These are phyloP conservation scores for Varanus salvator DNA, from an alignment of 2,113 vertebrate species.

Conservation along the genomic window DNA sequence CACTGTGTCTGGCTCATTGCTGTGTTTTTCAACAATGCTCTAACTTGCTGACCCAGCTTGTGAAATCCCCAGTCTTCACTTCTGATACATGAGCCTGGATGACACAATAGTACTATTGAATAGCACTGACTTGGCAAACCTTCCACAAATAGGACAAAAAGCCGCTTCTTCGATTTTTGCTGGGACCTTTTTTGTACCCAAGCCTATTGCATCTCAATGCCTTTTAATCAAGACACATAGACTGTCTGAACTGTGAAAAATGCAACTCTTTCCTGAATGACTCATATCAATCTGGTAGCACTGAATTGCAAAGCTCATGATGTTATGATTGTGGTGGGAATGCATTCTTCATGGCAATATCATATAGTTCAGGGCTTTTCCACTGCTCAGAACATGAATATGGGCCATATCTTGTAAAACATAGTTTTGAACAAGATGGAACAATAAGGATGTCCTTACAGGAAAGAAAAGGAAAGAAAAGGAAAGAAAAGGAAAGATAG, in stretches of 20 bases:
- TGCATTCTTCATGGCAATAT: not conserved
- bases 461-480: not conserved
- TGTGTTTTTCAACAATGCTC: constrained; percentile 53
- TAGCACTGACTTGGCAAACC: constrained; percentile 52
- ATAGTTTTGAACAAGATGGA: not conserved
- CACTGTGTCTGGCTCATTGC: constrained; percentile 43
- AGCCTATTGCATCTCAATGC: constrained; percentile 9
- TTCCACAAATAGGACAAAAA: constrained; percentile 54
- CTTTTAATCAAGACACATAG: constrained; percentile 44
- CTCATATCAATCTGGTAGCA: not conserved
- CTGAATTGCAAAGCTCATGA: constrained; percentile 1
- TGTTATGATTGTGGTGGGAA: not conserved
- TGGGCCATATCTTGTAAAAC: not conserved
- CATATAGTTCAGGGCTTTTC: not conserved
- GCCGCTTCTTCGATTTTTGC: constrained; percentile 53
- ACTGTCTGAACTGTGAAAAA: constrained; percentile 19
- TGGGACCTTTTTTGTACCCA: constrained; percentile 30
- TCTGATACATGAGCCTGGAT: constrained; percentile 44
- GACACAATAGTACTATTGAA: constrained; percentile 61
- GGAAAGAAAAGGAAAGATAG: too few relatives aligned
- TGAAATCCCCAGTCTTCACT: constrained; percentile 54
- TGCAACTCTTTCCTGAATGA: not conserved
- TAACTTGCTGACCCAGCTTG: constrained; percentile 60
- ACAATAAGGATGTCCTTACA: not conserved
- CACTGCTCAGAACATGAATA: not conserved